phyloP scores from a whole-genome alignment of 2,888 invertebrate genomes.

The Autographa pulchrina region DNA sequence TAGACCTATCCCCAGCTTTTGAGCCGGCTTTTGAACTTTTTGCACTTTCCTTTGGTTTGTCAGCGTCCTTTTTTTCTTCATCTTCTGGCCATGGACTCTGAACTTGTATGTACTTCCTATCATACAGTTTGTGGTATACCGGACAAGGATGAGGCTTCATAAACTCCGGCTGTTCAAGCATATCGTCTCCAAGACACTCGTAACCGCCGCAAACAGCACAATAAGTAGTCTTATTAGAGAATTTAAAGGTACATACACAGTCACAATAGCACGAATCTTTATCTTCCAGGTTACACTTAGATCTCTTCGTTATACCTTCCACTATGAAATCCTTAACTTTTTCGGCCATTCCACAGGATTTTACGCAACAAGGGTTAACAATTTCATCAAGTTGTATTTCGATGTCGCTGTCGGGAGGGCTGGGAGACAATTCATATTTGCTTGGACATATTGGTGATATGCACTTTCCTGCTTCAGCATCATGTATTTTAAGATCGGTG shows the following conservation, averaged over 20 bases:
- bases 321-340: slow-evolving; percentile 81
- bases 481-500: slow-evolving; percentile 34
- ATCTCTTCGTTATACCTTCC: slow-evolving; percentile 68
- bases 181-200: slow-evolving; percentile 81
- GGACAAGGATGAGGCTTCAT: slow-evolving; percentile 83
- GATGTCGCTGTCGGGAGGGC: slow-evolving; percentile 83
- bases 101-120: slow-evolving; percentile 75
- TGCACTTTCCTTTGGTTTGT: slow-evolving; percentile 51
- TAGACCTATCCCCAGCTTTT: slow-evolving; percentile 51
- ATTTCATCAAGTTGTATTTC: slow-evolving; percentile 76
- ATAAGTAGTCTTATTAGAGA: slow-evolving; percentile 81
- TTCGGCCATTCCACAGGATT: slow-evolving; percentile 79
- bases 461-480: slow-evolving; percentile 56
- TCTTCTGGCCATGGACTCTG: slow-evolving; percentile 79
- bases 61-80: slow-evolving; percentile 52
- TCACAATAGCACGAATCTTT: slow-evolving; percentile 82
- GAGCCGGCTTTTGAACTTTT: slow-evolving; percentile 72
- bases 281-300: slow-evolving; percentile 58
- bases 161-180: slow-evolving; percentile 74
- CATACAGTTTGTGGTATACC: slow-evolving; percentile 83
- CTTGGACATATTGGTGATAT: slow-evolving; percentile 66
- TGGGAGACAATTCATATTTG: slow-evolving; percentile 62
- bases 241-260: slow-evolving; percentile 81
- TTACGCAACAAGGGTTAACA: slow-evolving; percentile 79
- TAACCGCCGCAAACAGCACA: slow-evolving; percentile 84